Conservation (phyloP, 2,113 vertebrate species). For the Paedocypris sp. region DNA sequence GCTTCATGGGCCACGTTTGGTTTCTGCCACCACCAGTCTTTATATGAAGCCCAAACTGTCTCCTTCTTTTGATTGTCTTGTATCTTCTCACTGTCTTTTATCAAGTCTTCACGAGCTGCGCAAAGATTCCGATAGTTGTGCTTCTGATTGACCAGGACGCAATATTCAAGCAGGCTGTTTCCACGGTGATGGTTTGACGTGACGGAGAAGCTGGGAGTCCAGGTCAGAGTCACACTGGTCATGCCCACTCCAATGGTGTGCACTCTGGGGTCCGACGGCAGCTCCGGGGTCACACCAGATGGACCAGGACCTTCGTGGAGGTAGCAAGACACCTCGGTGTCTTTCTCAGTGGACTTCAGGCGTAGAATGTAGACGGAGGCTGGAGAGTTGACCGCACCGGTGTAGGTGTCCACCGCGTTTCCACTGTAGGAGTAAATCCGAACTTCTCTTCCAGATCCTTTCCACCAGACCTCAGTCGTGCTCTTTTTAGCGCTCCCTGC, state of each 20-base stretch:
- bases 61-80: constrained; percentile 37
- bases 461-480: constrained; percentile 62
- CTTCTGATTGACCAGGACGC: constrained; percentile 69
- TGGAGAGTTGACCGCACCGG: constrained; percentile 49
- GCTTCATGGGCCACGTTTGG: constrained; percentile 45
- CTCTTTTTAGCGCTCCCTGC: constrained; percentile 63
- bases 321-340: constrained; percentile 63
- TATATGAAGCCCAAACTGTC: constrained; percentile 48
- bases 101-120: constrained; percentile 52
- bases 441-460: constrained; percentile 49
- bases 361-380: constrained; percentile 69
- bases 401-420: constrained; percentile 64
- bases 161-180: constrained; percentile 70
- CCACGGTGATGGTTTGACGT: constrained; percentile 38
- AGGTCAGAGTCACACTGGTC: constrained; percentile 75
- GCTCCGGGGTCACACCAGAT: constrained; percentile 63
- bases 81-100: constrained; percentile 33
- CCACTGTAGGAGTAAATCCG: constrained; percentile 71
- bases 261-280: constrained; percentile 67
- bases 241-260: constrained; percentile 65
- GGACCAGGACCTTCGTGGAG: constrained; percentile 57
- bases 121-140: constrained; percentile 76
- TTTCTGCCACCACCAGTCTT: constrained; percentile 62
- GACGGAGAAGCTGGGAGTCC: constrained; percentile 68
- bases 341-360: constrained; percentile 64